These are phyloP conservation scores for Perdix hodgsoniae DNA, from an alignment of 2,797 vertebrate species.

Conservation along the genomic window DNA sequence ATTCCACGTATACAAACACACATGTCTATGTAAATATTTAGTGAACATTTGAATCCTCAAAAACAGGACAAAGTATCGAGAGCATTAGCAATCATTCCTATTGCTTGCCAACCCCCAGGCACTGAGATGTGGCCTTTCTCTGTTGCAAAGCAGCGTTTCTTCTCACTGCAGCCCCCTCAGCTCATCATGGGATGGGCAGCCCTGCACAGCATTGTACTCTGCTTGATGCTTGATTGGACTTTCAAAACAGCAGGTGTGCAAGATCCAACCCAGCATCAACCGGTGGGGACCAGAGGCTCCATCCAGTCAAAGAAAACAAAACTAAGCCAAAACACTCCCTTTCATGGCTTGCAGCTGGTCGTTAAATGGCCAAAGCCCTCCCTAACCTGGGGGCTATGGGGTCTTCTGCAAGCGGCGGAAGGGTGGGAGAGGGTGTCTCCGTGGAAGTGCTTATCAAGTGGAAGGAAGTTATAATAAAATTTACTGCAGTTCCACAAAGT, in stretches of 20 bases:
- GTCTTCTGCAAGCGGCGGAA: neutral
- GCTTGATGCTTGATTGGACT: conserved; percentile 44
- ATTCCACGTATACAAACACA: neutral
- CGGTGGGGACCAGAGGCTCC: conserved; percentile 47
- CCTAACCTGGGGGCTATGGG: neutral
- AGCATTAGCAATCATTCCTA: rapidly evolving
- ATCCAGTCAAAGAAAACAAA: conserved; percentile 11
- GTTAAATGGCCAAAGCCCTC: neutral
- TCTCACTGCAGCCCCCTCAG: neutral
- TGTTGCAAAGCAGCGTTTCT: neutral
- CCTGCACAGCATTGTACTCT: neutral
- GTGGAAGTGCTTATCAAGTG: conserved; percentile 48
- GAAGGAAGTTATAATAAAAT: conserved; percentile 63
- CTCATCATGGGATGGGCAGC: neutral
- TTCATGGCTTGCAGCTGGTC: conserved; percentile 60
- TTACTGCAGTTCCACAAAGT: conserved; percentile 20
- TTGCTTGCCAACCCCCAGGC: neutral
- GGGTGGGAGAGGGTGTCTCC: neutral
- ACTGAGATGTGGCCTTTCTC: rapidly evolving
- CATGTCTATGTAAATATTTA: conserved; percentile 16
- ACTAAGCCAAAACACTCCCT: neutral
- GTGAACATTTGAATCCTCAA: neutral
- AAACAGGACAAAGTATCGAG: neutral
- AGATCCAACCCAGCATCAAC: conserved; percentile 48
- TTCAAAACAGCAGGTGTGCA: conserved; percentile 70